Evolutionary conservation across 2,888 invertebrate species (phyloP).

Genomic region (Drosophila affinis): DNA sequence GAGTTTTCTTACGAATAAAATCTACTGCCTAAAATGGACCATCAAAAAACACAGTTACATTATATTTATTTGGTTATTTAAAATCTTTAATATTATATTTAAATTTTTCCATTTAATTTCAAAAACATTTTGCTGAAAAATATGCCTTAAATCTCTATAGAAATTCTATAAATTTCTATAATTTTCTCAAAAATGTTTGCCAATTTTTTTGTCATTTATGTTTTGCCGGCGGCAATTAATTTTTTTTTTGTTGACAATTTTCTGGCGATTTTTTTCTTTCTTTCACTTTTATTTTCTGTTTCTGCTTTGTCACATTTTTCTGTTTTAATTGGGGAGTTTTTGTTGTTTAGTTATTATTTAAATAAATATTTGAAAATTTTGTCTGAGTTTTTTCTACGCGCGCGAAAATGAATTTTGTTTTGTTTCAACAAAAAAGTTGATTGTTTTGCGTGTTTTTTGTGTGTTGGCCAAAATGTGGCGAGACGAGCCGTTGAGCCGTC

Average conservation of each 20-base stretch:
- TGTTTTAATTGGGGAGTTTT: conserved; percentile 5
- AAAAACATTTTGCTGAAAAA: conserved; percentile 11
- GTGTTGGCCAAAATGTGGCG: conserved; percentile 62
- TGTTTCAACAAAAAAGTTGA: background rate
- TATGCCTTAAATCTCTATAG: background rate
- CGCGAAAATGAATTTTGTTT: conserved; percentile 14
- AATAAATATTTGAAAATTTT: background rate
- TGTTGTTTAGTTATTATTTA: background rate
- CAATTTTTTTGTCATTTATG: background rate
- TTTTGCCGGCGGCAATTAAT: conserved; percentile 55
- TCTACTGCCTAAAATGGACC: conserved; percentile 28
- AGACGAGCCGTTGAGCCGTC: conserved; percentile 82
- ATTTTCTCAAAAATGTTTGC: background rate
- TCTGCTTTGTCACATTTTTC: conserved; percentile 4
- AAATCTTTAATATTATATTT: conserved; percentile 20
- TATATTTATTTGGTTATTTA: conserved; percentile 3
- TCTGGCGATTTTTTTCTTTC: conserved; percentile 1
- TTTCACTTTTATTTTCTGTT: conserved; percentile 9
- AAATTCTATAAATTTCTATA: too few relatives aligned
- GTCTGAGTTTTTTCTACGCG: background rate
- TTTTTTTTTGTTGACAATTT: conserved; percentile 10
- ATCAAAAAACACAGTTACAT: conserved; percentile 45
- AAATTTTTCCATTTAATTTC: background rate
- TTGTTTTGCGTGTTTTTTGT: conserved; percentile 13
- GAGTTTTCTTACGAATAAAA: conserved; percentile 9